A percentile compares a stretch with the other conserved stretches of the same genome.
Conservation (phyloP, 2,797 vertebrate genomes). For the Micrastur ruficollis region DNA sequence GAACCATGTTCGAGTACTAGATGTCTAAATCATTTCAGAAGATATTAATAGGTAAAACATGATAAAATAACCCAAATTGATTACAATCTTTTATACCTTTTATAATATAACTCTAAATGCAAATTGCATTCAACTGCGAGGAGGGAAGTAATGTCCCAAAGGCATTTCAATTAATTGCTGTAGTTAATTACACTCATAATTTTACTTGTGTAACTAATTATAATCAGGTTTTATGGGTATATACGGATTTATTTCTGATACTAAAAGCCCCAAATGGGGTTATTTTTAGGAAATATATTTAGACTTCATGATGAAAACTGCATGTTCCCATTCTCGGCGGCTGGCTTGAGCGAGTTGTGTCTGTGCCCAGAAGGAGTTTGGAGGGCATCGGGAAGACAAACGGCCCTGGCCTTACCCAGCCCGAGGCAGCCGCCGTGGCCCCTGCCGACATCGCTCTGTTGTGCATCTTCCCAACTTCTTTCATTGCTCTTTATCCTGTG, state of each 20-base stretch:
- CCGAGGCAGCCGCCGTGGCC: background rate
- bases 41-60: background rate
- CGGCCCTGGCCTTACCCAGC: background rate
- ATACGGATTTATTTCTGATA: background rate
- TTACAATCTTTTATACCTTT: background rate
- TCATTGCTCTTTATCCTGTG: background rate
- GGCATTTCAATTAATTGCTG: conserved; percentile 30
- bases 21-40: background rate
- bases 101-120: background rate
- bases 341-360: background rate
- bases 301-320: background rate
- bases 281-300: background rate
- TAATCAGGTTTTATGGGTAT: background rate
- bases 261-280: background rate
- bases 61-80: background rate
- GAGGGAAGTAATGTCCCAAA: conserved; percentile 6
- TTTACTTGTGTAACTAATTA: conserved; percentile 33
- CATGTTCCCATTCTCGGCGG: background rate
- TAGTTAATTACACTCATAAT: conserved; percentile 28
- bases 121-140: background rate
- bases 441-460: background rate
- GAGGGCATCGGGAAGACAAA: background rate
- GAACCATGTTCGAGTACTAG: background rate
- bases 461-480: background rate
- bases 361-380: background rate